Evolutionary conservation across 2,888 invertebrate genomes (phyloP), one percentile per base, ranked within the genome.

Genomic region (Agonopterix arenella): DNA sequence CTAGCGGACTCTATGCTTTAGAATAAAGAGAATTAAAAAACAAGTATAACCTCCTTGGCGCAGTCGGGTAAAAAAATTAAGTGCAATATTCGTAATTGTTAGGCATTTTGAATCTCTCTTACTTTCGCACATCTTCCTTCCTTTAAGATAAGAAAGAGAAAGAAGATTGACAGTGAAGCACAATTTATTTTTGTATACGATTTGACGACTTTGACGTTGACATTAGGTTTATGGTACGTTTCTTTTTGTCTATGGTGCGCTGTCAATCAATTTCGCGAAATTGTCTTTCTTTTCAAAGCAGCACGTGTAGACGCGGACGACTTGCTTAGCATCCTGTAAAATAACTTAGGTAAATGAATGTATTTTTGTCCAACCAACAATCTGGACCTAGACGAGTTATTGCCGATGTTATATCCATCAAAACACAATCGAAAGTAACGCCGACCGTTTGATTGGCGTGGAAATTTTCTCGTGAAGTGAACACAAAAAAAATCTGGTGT

Each of bases 221-320:
- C 18, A 4, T 18, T 18, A 18, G 18, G n/a, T 4, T 18, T n/a
- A 40, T 11, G 40, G 40, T 3, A 2, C 40, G 40, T 40, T 11
- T 40, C 10, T 40, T 40, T 40, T 40, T 40, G 40, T 40, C 11
- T 41, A 41, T 41, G 41, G 2, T 41, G 4, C 11, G n/a, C 44
- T 45, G 36, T 45, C 45, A 45, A 45, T 48, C 45, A 48, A 45
- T 48, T 28, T 28, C 28, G 28, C 28, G 28, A 28, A 28, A 28
- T 28, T 28, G 28, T 28, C 28, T 46, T 46, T 44, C 81, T 81
- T 84, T 83, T 79, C 68, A 74, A 69, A 76, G 73, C 78, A 78
- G 85, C 86, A 88, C 86, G 86, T 86, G 86, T 82, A 80, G 82
- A 83, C 83, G 84, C 84, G 74, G 80, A 76, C 77, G 71, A 73